A percentile compares a stretch with the other conserved stretches of the same genome.
Conservation (phyloP, 2,797 vertebrate species). For the Babyrousa celebensis region DNA sequence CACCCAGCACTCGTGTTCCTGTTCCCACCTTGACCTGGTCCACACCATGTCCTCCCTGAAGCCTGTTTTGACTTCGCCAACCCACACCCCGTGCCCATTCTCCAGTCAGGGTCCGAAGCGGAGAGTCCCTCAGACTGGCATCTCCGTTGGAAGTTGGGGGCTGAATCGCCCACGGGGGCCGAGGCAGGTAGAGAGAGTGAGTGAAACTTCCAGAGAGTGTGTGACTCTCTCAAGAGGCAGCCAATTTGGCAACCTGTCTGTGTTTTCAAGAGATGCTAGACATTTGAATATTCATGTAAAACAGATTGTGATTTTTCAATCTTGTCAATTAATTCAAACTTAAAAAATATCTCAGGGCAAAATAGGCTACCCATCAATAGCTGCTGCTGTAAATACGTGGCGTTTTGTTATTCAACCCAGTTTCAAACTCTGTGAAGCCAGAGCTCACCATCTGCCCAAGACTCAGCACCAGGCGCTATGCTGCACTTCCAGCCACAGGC, state of each 20-base stretch:
- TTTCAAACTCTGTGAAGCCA: neutral
- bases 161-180: neutral
- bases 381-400: neutral
- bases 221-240: neutral
- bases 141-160: neutral
- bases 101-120: no score
- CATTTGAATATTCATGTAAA: slow-evolving; percentile 5
- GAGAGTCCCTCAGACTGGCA: neutral
- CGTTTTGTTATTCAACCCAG: neutral
- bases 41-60: neutral
- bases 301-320: neutral
- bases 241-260: neutral
- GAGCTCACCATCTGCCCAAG: neutral
- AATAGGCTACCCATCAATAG: neutral
- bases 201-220: neutral
- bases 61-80: neutral
- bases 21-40: neutral
- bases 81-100: neutral
- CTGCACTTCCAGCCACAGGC: neutral
- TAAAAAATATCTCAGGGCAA: neutral
- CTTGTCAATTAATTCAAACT: slow-evolving; percentile 43
- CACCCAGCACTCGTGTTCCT: neutral
- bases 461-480: neutral
- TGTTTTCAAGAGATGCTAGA: neutral
- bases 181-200: neutral